These are phyloP conservation scores for Pogoniulus pusillus DNA, from an alignment of 2,797 vertebrate genomes.

Conservation along the genomic window DNA sequence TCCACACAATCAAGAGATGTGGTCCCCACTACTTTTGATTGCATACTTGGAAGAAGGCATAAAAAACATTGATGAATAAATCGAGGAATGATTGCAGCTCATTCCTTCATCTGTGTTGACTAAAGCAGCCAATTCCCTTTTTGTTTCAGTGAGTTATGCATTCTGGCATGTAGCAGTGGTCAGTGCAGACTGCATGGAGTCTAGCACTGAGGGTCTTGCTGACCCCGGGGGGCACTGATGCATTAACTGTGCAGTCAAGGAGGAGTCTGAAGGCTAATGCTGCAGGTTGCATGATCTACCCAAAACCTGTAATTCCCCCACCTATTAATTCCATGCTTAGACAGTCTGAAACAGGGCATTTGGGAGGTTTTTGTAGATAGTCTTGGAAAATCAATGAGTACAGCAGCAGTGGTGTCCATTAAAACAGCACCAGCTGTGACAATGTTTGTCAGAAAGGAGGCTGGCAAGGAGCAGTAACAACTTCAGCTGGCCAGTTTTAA, in stretches of 20 bases:
- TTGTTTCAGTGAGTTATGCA: neutral
- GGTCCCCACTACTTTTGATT: neutral
- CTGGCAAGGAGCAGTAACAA: neutral
- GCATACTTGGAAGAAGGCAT: neutral
- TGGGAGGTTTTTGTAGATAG: neutral
- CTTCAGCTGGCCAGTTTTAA: neutral
- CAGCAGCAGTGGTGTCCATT: neutral
- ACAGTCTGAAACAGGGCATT: neutral
- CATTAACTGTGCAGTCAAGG: neutral
- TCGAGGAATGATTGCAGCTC: neutral
- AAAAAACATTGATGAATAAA: neutral
- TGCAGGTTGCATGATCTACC: neutral
- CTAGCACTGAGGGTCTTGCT: neutral
- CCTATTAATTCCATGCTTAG: neutral
- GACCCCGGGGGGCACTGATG: neutral
- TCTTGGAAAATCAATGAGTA: neutral
- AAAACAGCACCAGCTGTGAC: neutral
- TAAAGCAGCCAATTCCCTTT: neutral
- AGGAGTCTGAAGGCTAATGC: neutral
- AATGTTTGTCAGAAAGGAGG: neutral
- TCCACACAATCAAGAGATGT: neutral
- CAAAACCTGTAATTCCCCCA: neutral
- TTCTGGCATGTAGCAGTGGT: neutral
- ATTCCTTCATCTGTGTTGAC: neutral
- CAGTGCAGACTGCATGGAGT: accelerated